These are phyloP conservation scores for Harpegnathos saltator DNA, from an alignment of 1,140 invertebrate genomes.

Conservation along the genomic window DNA sequence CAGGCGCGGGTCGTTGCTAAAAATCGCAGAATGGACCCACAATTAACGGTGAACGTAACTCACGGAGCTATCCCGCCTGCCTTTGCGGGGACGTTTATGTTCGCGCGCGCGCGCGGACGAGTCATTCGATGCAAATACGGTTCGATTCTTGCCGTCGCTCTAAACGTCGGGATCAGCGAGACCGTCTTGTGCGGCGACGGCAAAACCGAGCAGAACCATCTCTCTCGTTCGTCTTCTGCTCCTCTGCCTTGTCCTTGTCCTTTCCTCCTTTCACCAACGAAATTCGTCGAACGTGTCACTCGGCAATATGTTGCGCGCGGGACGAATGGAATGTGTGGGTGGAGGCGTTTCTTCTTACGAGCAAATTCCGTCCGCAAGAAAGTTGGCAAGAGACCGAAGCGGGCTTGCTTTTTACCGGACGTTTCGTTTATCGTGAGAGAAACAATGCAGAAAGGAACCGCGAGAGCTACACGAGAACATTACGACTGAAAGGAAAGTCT, in stretches of 20 bases:
- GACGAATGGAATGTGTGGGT: neutral
- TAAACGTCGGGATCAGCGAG: neutral
- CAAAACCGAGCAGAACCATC: neutral
- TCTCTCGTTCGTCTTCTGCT: neutral
- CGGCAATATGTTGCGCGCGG: neutral
- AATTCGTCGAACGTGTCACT: conserved; percentile 1
- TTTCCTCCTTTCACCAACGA: neutral
- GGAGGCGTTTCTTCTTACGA: neutral
- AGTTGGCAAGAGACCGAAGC: too few species aligned
- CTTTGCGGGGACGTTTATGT: conserved; percentile 75
- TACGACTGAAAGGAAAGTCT: too few species aligned
- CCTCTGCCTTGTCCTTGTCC: too few species aligned
- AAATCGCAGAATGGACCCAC: conserved; percentile 78
- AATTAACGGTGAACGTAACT: conserved; percentile 81
- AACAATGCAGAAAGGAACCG: too few species aligned
- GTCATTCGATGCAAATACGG: conserved; percentile 79
- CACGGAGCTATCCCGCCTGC: conserved; percentile 56
- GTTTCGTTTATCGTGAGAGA: too few species aligned
- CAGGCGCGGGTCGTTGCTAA: conserved; percentile 61
- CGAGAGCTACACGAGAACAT: too few species aligned
- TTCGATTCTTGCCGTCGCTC: conserved; percentile 68
- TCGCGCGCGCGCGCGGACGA: conserved; percentile 60
- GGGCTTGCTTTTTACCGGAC: too few species aligned
- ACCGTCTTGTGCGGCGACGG: neutral
- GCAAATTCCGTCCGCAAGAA: neutral